These are phyloP conservation scores for Meloidogyne floridensis DNA, from an alignment of 1,140 invertebrate genomes.

Conservation along the genomic window DNA sequence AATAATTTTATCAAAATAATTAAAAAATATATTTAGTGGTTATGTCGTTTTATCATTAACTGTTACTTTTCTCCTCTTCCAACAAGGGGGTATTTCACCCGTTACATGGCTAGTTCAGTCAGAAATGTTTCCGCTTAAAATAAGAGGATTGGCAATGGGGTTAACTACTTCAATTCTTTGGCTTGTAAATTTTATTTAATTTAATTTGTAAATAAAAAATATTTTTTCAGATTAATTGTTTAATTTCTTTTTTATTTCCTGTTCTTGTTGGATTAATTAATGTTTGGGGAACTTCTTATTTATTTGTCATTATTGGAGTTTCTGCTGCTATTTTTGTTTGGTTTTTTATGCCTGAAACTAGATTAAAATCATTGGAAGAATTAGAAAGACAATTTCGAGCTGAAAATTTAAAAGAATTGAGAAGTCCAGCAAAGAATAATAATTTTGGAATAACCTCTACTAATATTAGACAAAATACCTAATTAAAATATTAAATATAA, in stretches of 20 bases:
- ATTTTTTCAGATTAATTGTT: constrained; percentile 14
- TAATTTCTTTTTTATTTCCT: constrained; percentile 16
- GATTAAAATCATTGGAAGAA: constrained; percentile 18
- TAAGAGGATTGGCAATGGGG: constrained; percentile 17
- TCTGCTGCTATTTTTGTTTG: constrained; percentile 24
- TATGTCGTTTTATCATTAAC: constrained; percentile 22
- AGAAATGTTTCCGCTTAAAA: constrained; percentile 21
- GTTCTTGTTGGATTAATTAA: constrained; percentile 18
- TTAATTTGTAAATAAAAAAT: no score
- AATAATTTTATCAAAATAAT: not conserved
- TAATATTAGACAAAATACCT: no score
- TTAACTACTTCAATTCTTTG: constrained; percentile 24
- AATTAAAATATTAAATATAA: no score
- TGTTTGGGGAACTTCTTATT: constrained; percentile 23
- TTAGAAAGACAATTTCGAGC: constrained; percentile 18
- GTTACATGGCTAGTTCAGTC: constrained; percentile 29
- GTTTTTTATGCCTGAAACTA: constrained; percentile 27
- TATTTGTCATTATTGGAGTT: constrained; percentile 7
- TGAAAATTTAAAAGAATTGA: constrained; percentile 22
- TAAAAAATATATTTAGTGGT: not conserved
- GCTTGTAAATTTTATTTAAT: constrained; percentile 4
- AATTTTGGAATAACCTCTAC: not conserved
- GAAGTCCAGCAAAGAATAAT: constrained; percentile 9
- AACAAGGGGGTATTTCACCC: constrained; percentile 27
- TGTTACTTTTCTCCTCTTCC: constrained; percentile 25